Percentiles rank a stretch among this genome's conserved stretches.
phyloP scores from a whole-genome alignment of 2,888 invertebrate genomes.

The Lordiphosa andalusiaca region DNA sequence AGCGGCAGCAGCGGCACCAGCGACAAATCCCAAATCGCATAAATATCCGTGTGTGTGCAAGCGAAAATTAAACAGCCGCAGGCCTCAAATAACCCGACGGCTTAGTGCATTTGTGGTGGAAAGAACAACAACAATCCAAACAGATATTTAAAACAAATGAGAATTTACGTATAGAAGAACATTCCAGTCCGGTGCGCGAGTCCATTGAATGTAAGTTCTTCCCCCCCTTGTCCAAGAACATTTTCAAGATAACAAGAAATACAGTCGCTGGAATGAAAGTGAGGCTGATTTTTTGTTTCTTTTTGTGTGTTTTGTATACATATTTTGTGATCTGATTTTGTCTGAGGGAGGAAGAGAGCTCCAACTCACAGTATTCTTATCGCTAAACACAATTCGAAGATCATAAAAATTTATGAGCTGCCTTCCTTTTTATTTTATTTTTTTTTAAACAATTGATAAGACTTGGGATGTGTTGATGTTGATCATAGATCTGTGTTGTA shows the following conservation, averaged over 20 bases:
- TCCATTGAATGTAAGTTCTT: no score
- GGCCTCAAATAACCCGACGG: conserved; percentile 53
- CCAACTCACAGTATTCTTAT: conserved; percentile 28
- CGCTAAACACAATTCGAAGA: conserved; percentile 23
- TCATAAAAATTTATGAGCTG: conserved; percentile 39
- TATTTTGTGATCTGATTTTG: no score
- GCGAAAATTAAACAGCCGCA: conserved; percentile 22
- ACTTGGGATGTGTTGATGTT: conserved; percentile 16
- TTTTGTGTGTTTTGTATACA: neutral
- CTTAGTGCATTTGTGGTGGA: conserved; percentile 34
- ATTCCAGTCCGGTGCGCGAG: no score
- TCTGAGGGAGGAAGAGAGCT: conserved; percentile 5
- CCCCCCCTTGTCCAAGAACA: no score
- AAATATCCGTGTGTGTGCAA: conserved; percentile 23
- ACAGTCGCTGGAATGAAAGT: neutral
- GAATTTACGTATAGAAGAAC: neutral
- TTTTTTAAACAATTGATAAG: conserved; percentile 24
- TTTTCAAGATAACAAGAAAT: neutral
- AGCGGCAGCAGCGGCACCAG: no score
- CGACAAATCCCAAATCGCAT: no score
- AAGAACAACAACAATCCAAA: neutral
- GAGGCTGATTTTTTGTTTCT: neutral
- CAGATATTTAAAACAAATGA: conserved; percentile 3
- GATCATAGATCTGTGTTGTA: conserved; percentile 34
- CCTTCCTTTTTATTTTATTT: no score